A percentile compares a stretch with the other conserved stretches of the same genome.
phyloP scores from a whole-genome alignment of 2,888 invertebrate genomes.

The Anaspis maculata region DNA sequence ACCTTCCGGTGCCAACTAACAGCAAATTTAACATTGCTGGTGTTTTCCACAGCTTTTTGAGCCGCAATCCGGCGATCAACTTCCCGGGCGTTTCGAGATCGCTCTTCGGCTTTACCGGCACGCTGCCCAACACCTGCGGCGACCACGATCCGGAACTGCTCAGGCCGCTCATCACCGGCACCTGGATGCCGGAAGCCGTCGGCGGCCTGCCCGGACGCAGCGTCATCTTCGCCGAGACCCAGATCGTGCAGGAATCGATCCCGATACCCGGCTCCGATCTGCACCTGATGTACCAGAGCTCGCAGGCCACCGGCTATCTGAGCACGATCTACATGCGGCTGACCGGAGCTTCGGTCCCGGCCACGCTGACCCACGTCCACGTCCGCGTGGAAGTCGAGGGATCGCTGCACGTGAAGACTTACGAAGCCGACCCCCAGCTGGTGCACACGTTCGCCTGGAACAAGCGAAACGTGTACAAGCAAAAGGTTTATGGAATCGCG shows the following conservation, averaged over 20 bases:
- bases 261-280: constrained; percentile 89
- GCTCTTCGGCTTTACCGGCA: constrained; percentile 45
- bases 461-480: constrained; percentile 93
- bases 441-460: constrained; percentile 98
- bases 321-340: constrained; percentile 88
- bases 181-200: constrained; percentile 84
- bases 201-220: constrained; percentile 75
- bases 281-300: constrained; percentile 91
- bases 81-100: constrained; percentile 50
- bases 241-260: constrained; percentile 95
- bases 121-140: constrained; percentile 59
- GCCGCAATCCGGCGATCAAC: constrained; percentile 42
- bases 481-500: constrained; percentile 86
- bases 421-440: constrained; percentile 93
- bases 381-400: constrained; percentile 87
- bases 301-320: constrained; percentile 87
- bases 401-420: constrained; percentile 80
- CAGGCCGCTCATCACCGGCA: constrained; percentile 78
- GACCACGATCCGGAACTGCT: constrained; percentile 82
- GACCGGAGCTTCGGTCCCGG: constrained; percentile 71
- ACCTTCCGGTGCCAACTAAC: no score
- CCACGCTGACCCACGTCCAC: constrained; percentile 78
- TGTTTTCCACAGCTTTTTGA: constrained; percentile 27
- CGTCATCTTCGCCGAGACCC: constrained; percentile 84
- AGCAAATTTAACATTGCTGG: no score